Base-by-base conservation (phyloP, 2,113 vertebrate genomes). In the Siniperca chuatsi region DNA sequence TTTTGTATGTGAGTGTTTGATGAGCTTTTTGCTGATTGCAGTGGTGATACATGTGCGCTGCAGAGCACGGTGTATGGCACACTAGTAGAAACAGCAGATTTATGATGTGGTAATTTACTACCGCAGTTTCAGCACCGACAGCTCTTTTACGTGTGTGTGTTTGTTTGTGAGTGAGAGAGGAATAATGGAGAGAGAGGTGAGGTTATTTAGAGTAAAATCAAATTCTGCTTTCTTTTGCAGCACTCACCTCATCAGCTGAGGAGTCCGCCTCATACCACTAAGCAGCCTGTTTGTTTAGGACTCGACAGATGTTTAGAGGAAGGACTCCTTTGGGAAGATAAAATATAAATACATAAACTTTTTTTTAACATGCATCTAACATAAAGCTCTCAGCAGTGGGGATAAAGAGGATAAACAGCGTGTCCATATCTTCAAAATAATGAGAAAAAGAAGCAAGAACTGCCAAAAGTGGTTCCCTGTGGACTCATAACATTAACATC, bases 141-240 rank as follows among this genome's bases (percentile, higher is more conserved):
- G 65, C 74, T 90, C 74, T 78, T 78, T 10, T 74, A 10, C 4
- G 4, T 48, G 42, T 23, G 13, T 68, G 66, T 77, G 48, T 65
- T 11, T 52, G 13, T 42, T 61, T 29, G 52, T 74, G 54, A 21
- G 25, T 33, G 37, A 25, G 52, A 40, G 16, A 33, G 68, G 50
- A 29, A n/a, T 62, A 16, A 29, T 29, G 29, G 64, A 37, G 57
- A 52, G 60, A 55, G 64, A 23, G 42, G 40, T 44, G 16, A 58
- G 48, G 71, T 79, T 87, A 81, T 89, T 90, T 81, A 81, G 77
- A 76, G 73, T 81, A 65, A 81, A 87, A 88, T 88, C 71, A 54
- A 91, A 83, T 77, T 23, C 18, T 15, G 60, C 29, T 76, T 65
- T 69, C 21, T 87, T 75, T 58, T 40, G 48, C 69, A 44, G 55